These are phyloP conservation scores for Athalia cordata DNA, from an alignment of 2,888 invertebrate species.

Conservation along the genomic window DNA sequence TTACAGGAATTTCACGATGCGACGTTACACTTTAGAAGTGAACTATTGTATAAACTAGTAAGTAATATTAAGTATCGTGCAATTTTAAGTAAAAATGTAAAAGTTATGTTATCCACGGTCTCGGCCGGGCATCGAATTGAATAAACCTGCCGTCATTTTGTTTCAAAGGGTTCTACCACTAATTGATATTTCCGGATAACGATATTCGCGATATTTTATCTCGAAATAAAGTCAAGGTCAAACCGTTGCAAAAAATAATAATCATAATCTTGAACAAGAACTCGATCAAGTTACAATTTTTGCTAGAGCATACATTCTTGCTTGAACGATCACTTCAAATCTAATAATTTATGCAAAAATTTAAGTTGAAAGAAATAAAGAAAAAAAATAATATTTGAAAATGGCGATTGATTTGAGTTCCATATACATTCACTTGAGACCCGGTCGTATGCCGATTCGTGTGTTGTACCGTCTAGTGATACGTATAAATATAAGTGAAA, in stretches of 20 bases:
- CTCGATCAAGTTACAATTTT: slow-evolving; percentile 23
- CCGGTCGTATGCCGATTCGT: slow-evolving; percentile 54
- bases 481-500: slow-evolving; percentile 40
- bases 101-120: slow-evolving; percentile 13
- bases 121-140: slow-evolving; percentile 11
- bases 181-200: background rate
- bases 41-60: slow-evolving; percentile 51
- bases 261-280: background rate
- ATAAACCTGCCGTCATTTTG: slow-evolving; percentile 19
- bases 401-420: slow-evolving; percentile 31
- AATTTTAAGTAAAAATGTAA: slow-evolving; percentile 61
- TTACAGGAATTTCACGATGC: slow-evolving; percentile 44
- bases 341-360: background rate
- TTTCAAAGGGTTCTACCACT: background rate
- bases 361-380: background rate
- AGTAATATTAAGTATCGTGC: slow-evolving; percentile 65
- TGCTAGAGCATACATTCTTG: background rate
- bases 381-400: background rate
- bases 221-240: background rate
- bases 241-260: background rate
- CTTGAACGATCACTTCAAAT: background rate
- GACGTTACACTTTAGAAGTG: slow-evolving; percentile 47
- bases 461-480: slow-evolving; percentile 67
- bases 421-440: no score
- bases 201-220: background rate